Base-by-base conservation (phyloP, 1,140 invertebrate species). In the Heliconius congener region DNA sequence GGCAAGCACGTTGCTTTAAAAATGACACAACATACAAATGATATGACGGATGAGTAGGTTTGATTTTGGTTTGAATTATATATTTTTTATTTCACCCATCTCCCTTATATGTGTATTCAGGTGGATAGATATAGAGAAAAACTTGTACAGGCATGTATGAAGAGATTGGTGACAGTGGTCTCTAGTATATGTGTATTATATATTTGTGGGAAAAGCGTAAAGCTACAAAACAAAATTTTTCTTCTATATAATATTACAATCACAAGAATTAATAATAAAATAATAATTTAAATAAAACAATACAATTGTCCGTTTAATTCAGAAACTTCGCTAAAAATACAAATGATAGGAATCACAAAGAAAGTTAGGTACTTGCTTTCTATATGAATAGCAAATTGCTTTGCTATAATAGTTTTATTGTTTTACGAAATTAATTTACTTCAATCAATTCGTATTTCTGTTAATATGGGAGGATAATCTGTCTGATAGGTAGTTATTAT, bases 371-470 rank as follows among this genome's bases (percentile, higher is more conserved):
- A 46, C 9, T 60, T 60, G 57, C 19, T n/a, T 55, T 60, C 57
- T 60, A 60, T 60, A 11, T 60, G 57, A 60, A 60, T 60, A 60
- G 57, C 57, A 60, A 60, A 27, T 60, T 60, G 13, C 57, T 9
- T 23, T 60, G 9, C 3, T 11, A 23, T 27, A 60, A 60, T 27
- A 60, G 23, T 60, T 60, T 60, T 60, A 23, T 60, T 60, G 9
- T 27, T 27, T 23, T 60, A n/a, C 3, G 23, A 60, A 60, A 60
- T 60, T 60, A n/a, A 0, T 27, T 60, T 27, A n/a, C 9, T 60
- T 23, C 23, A 60, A 60, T 60, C 23, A 11, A n/a, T 60, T 60
- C 9, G 57, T 60, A 1, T 60, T 60, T 23, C n/a, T 60, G 9
- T 60, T 60, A 23, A n/a, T 1, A 27, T 23, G n/a, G n/a, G 23